Evolutionary conservation across 1,140 invertebrate species (phyloP).

Genomic region (Aleiodes sp.): DNA sequence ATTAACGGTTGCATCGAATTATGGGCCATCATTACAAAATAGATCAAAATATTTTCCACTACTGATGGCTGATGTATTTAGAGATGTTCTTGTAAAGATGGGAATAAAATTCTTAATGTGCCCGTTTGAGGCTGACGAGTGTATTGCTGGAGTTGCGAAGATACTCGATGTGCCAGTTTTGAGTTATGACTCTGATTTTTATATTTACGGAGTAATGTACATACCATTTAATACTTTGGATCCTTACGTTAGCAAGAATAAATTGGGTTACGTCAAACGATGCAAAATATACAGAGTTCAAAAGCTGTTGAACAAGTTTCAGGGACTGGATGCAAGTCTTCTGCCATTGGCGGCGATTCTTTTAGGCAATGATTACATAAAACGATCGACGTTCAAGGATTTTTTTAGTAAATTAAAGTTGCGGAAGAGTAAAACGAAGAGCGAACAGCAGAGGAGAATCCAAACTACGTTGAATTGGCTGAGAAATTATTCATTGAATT

Average conservation of each 20-base stretch:
- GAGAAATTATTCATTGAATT: constrained; percentile 73
- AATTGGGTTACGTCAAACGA: constrained; percentile 56
- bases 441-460: constrained; percentile 72
- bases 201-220: constrained; percentile 83
- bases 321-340: constrained; percentile 71
- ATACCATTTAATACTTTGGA: constrained; percentile 80
- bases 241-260: constrained; percentile 39
- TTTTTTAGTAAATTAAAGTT: constrained; percentile 77
- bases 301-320: constrained; percentile 73
- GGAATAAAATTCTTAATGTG: constrained; percentile 75
- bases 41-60: constrained; percentile 73
- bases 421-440: constrained; percentile 67
- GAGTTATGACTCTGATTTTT: constrained; percentile 93
- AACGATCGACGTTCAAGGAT: constrained; percentile 71
- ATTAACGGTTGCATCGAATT: constrained; percentile 64
- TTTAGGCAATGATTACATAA: constrained; percentile 89
- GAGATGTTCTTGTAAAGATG: constrained; percentile 72
- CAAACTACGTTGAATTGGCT: constrained; percentile 79
- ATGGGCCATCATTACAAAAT: constrained; percentile 59
- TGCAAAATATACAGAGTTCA: constrained; percentile 80
- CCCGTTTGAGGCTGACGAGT: constrained; percentile 87
- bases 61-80: constrained; percentile 77
- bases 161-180: constrained; percentile 83
- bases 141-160: constrained; percentile 81
- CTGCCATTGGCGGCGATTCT: constrained; percentile 83